Base-by-base conservation (phyloP, 1,140 invertebrate species). In the Penaeus chinensis region DNA sequence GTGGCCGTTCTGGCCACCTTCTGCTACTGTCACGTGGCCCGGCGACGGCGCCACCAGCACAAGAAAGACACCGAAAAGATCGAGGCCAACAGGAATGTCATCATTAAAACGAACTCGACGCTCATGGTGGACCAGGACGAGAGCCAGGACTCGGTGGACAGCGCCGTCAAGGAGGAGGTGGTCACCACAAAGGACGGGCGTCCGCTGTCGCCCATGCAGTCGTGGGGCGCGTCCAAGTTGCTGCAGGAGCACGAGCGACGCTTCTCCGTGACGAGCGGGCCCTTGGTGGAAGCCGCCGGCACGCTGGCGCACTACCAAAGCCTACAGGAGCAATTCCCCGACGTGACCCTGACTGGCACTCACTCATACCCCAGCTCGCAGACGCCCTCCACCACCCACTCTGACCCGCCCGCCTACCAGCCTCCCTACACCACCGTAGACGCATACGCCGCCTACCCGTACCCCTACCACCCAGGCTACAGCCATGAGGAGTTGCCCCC, bases 201-300 rank as follows among this genome's bases (percentile, higher is more conserved):
- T 42, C 92, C 93, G 19, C 91, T 94, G 24, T 94, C 93, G 85
- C 93, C 93, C 8, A 93, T 93, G 89, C 93, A 94, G 86, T 93
- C 93, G 1, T 94, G 94, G 94, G 93, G 93, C 47, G 94, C 94
- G 8, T 94, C 93, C 18, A 93, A 94, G 91, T 91, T 95, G 16
- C 91, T 95, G 5, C 93, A 94, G 89, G 94, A 94, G 90, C 94
- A 95, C 88, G 94, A 95, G 90, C 92, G 93, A 47, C 91, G 94
- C 20, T 88, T 90, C 32, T 90, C 89, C 47, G 87, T 90, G 69
- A 90, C 85, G 7, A 90, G 89, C 69, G 89, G 89, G 18, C 89
- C 89, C 10, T 63, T 87, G 32, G 71, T 90, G n/a, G 84, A 88
- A 22, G 83, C 87, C n/a, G 77, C 85, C 16, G 87, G 84, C 8